Evolutionary conservation across 2,888 invertebrate species (phyloP), one percentile per base, ranked within the genome.

Genomic region (Apotomis capreana): DNA sequence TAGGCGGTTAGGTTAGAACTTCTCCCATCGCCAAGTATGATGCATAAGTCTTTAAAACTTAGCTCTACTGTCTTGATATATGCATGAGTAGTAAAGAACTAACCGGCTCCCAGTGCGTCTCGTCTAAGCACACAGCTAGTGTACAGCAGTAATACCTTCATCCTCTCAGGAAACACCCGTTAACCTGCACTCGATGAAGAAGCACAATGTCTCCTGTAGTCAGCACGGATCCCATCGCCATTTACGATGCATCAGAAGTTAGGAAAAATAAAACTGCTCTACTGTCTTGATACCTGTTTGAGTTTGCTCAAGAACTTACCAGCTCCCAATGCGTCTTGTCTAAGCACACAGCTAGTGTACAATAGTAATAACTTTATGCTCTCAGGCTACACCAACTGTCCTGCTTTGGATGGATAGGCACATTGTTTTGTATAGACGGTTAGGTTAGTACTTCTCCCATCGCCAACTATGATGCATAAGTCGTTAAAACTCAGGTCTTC

Each of bases 371-470:
- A 94, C 93, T 99, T 99, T 95, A 99, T 97, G 84, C 97, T 97
- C 94, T 99, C 99, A 0, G 99, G 99, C 81, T 99, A 94, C 84
- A 99, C 99, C 12, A 99, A 95, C 93, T 99, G 99, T 0, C 99
- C 99, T 44, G 97, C 96, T 54, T 98, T 98, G 37, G 98, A 97
- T 3, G 98, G 97, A 79, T 96, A 97, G 49, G 99, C 98, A 93
- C 99, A 99, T 90, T 99, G 97, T 81, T 99, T 97, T 59, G 99
- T 95, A 93, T 99, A 99, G 76, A 97, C 96, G 2, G 98, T 98
- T 83, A 98, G 94, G 76, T n/a, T n/a, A n/a, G n/a, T 98, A 97
- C 85, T 97, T 96, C 26, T 99, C 98, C 81, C 97, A 96, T 76
- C 97, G 95, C 75, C 40, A 5, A 5, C 3, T 40, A 5, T 40